phyloP scores from a whole-genome alignment of 2,797 vertebrate species.

The Rachycentron canadum region DNA sequence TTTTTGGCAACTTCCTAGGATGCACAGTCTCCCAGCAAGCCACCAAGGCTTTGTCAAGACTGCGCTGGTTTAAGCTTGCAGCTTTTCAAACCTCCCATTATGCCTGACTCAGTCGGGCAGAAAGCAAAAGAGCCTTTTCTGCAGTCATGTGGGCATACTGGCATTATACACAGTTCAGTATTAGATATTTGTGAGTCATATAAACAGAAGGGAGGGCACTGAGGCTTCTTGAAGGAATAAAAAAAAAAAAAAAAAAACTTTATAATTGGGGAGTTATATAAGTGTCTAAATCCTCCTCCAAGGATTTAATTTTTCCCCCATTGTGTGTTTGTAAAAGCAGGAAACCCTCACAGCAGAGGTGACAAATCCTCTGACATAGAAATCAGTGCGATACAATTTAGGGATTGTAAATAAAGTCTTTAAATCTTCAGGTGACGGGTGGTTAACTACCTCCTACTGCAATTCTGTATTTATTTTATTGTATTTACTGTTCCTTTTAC shows the following conservation, averaged over 20 bases:
- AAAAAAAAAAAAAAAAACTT: constrained; percentile 69
- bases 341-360: constrained; percentile 80
- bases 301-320: constrained; percentile 82
- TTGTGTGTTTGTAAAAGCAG: constrained; percentile 83
- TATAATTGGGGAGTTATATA: constrained; percentile 90
- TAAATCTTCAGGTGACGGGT: constrained; percentile 69
- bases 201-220: constrained; percentile 85
- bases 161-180: constrained; percentile 85
- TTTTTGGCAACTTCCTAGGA: constrained; percentile 83
- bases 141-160: constrained; percentile 85
- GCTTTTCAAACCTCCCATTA: constrained; percentile 85
- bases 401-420: constrained; percentile 67
- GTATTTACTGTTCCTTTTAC: constrained; percentile 33
- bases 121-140: constrained; percentile 86
- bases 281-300: constrained; percentile 86
- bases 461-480: constrained; percentile 45
- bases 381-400: constrained; percentile 66
- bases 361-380: constrained; percentile 82
- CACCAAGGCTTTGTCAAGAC: constrained; percentile 84
- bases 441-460: constrained; percentile 75
- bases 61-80: constrained; percentile 81
- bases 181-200: constrained; percentile 88
- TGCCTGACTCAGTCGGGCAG: constrained; percentile 85
- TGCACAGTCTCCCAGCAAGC: constrained; percentile 78
- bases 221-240: constrained; percentile 73